Evolutionary conservation across 2,888 invertebrate genomes (phyloP), one percentile per base, ranked within the genome.

Genomic region (Nephrocerus scutellatus): DNA sequence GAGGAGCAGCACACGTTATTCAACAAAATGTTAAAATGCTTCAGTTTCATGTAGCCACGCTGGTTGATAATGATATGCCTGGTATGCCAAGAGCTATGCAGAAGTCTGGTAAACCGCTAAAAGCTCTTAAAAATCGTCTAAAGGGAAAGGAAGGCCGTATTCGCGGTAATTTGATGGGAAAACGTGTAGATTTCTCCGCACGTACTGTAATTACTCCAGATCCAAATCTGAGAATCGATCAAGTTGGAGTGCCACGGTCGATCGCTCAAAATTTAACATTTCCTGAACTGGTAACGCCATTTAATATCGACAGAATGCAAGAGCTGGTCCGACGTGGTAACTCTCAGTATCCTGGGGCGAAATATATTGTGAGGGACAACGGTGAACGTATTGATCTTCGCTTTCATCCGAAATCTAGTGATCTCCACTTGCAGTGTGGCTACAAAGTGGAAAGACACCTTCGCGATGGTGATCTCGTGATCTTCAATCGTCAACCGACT

Each of bases 91-190:
- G 88, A 56, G 98, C 98, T 8, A 92, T 95, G 81, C 98, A 99
- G 67, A 99, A 99, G 69, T 96, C 96, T 1, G 98, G 98, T 4
- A 87, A 98, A 63, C 98, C 98, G 0, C 70, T 99, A 6, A 99
- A 99, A 72, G 95, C 98, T 1, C 77, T 99, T 36, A 98, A 98
- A 67, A 90, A 96, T 4, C 79, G 98, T 30, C 66, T 90, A 34
- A 97, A 97, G 71, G 96, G 97, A 14, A 99, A 99, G 65, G 98
- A 99, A 79, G 98, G 98, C 0, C 78, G 98, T 58, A 97, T 99
- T 58, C 77, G 98, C 69, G 98, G 98, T 56, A 99, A 99, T 69
- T 79, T 99, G 56, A 99, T 99, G 98, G 98, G 98, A 37, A 98
- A 98, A 68, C 92, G 98, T 74, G 98, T 99, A 0, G 98, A 99